Conservation (phyloP, 2,888 invertebrate genomes). For the Iselma pallidipennis region DNA sequence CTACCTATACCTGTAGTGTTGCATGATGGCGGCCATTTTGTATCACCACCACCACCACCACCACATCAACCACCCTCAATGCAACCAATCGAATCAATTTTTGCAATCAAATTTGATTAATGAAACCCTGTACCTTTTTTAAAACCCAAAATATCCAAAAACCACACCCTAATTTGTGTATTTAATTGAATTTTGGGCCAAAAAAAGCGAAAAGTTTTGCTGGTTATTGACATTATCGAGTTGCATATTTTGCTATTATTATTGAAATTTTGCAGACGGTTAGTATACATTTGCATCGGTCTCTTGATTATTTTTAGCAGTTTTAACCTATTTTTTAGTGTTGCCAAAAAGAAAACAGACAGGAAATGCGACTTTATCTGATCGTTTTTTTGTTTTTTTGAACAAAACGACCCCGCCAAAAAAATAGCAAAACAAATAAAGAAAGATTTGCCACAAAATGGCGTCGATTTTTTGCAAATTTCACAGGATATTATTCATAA, state of each 20-base stretch:
- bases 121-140: too few species aligned
- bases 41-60: too few species aligned
- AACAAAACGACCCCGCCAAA: not conserved
- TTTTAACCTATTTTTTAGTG: not conserved
- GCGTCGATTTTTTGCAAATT: not conserved
- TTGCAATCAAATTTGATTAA: too few species aligned
- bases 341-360: not conserved
- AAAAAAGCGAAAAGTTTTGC: not conserved
- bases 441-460: not conserved
- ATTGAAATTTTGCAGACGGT: not conserved
- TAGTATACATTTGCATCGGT: not conserved
- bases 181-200: too few species aligned
- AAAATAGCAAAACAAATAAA: not conserved
- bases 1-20: too few species aligned
- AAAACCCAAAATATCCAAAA: too few species aligned
- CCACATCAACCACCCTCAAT: too few species aligned
- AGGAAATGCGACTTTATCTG: not conserved
- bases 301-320: not conserved
- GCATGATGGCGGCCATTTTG: too few species aligned
- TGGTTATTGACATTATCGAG: not conserved
- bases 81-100: too few species aligned
- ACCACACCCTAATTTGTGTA: too few species aligned
- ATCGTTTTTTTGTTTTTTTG: not conserved
- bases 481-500: not conserved
- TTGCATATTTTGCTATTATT: not conserved